Base-by-base conservation (phyloP, 1,140 invertebrate species). In the Calliopsis andreniformis region DNA sequence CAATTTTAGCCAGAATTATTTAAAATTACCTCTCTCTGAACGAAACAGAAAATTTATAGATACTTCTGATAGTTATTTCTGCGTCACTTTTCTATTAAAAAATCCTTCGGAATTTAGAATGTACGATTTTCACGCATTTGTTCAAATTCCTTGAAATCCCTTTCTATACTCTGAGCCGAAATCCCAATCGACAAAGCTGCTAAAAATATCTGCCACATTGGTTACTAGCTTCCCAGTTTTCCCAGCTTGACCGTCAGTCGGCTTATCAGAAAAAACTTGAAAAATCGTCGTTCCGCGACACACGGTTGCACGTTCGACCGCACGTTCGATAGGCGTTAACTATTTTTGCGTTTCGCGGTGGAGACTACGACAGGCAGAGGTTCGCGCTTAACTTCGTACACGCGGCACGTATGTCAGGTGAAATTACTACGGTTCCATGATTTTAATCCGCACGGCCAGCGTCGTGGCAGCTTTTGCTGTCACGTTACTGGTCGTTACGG, bases 311-410 rank as follows among this genome's bases (percentile, higher is more conserved):
- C 25, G 49, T 28, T 23, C 20, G 23, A 45, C 25, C 20, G 59
- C n/a, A 23, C 20, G 66, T 69, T 69, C 64, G 73, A 76, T 69
- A 32, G 64, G 35, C 53, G 55, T 69, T 61, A 69, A 76, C 66
- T 68, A 51, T 76, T 76, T 76, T 68, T 76, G 14, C 43, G 43
- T 68, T 73, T 23, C 62, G 42, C 28, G 58, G 35, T 53, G 30
- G 10, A 45, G 2, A 7, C 23, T 4, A 25, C 2, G 23, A 18
- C 42, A 14, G 35, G 7, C 61, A 5, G 32, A 28, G 20, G 14
- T 23, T 63, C 51, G 43, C 16, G 43, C n/a, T 59, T 35, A 47
- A 66, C 69, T 64, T 72, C 49, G 42, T 64, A 42, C 25, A 39
- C 61, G 42, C 14, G 42, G 76, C 30, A n/a, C 35, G 61, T 43